These are phyloP conservation scores for Paracyclopina nana DNA, from an alignment of 1,140 invertebrate genomes.

Conservation along the genomic window DNA sequence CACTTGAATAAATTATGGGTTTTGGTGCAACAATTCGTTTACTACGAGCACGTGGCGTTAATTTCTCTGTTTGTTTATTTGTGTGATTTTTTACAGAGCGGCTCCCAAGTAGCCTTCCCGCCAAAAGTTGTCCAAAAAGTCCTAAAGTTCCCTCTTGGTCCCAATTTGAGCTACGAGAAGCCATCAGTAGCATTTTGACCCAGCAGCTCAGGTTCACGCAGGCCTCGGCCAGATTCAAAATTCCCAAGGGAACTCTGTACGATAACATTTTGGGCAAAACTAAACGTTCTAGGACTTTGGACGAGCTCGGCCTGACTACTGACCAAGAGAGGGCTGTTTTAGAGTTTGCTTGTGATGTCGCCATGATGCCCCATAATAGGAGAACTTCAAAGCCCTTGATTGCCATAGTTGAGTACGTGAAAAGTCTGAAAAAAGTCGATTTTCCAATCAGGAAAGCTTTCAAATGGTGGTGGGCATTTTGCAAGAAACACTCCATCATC, in stretches of 20 bases:
- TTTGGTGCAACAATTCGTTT: too few species aligned
- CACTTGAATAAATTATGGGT: too few species aligned
- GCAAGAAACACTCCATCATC: conserved; percentile 52
- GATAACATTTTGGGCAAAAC: conserved; percentile 56
- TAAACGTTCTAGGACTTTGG: conserved; percentile 48
- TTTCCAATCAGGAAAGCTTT: conserved; percentile 46
- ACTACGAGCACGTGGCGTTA: too few species aligned
- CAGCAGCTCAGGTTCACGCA: conserved; percentile 55
- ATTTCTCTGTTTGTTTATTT: too few species aligned
- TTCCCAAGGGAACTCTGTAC: conserved; percentile 53
- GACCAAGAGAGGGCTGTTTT: conserved; percentile 42
- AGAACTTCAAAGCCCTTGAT: conserved; percentile 43
- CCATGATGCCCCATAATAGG: conserved; percentile 45
- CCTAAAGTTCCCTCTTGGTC: conserved; percentile 50
- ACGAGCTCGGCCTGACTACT: conserved; percentile 39
- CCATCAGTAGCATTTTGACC: conserved; percentile 47
- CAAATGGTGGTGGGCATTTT: conserved; percentile 59
- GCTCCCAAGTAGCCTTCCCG: too few species aligned
- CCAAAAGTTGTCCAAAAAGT: too few species aligned
- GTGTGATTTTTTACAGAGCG: too few species aligned
- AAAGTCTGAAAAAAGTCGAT: conserved; percentile 32
- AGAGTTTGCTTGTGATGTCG: conserved; percentile 50
- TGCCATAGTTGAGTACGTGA: conserved; percentile 30
- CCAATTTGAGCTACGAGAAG: conserved; percentile 46
- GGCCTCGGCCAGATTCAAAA: conserved; percentile 43